Evolutionary conservation across 2,888 invertebrate species (phyloP).

Genomic region (Campopleginae sp.): DNA sequence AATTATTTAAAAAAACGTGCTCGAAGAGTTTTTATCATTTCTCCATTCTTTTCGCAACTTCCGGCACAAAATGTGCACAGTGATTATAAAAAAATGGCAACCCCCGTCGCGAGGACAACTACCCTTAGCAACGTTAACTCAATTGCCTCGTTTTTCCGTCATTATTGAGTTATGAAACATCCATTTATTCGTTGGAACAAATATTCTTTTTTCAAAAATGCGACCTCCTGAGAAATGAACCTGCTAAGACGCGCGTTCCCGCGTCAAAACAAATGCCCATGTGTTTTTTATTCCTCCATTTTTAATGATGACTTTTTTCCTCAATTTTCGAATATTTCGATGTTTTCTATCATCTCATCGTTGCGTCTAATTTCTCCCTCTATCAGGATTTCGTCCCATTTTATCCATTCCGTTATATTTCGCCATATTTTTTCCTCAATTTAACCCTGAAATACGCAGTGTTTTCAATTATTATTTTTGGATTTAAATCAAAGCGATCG

Average conservation of each 20-base stretch:
- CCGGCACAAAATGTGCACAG: constrained; percentile 1
- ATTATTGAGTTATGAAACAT: neutral
- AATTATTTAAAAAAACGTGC: neutral
- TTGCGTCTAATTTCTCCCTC: neutral
- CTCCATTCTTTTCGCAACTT: neutral
- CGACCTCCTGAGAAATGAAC: neutral
- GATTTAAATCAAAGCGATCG: constrained; percentile 16
- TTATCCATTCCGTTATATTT: neutral
- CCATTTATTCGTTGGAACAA: neutral
- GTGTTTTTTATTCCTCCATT: constrained; percentile 25
- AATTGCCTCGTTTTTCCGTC: neutral
- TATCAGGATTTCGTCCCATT: neutral
- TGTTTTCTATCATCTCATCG: neutral
- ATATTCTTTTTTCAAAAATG: constrained; percentile 4
- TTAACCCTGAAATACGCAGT: neutral
- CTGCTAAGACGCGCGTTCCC: constrained; percentile 21
- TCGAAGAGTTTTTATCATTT: neutral
- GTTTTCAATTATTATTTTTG: neutral
- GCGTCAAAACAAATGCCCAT: constrained; percentile 55
- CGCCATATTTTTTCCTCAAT: neutral
- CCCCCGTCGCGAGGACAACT: constrained; percentile 17
- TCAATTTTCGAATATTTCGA: constrained; percentile 18
- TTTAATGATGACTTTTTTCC: constrained; percentile 3
- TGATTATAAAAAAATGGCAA: constrained; percentile 38
- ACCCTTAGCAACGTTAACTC: constrained; percentile 24